These are phyloP conservation scores for Phalacrocorax brasilianus DNA, from an alignment of 2,113 vertebrate genomes.

Conservation along the genomic window DNA sequence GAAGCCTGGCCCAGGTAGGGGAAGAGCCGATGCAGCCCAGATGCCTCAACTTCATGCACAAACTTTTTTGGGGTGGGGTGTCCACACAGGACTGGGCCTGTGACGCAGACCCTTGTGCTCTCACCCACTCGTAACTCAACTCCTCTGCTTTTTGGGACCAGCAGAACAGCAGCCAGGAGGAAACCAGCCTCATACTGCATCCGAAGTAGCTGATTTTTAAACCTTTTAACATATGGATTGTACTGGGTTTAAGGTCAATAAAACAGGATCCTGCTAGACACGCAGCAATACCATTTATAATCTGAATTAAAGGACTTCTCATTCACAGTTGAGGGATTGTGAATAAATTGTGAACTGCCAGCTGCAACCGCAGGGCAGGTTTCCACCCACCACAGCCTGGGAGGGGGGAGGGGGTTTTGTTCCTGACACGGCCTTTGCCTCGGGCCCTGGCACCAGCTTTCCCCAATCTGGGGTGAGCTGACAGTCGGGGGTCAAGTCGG, in stretches of 20 bases:
- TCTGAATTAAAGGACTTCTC: background rate
- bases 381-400: background rate
- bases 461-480: background rate
- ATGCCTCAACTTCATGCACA: background rate
- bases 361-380: rapidly evolving
- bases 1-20: background rate
- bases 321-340: background rate
- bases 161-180: background rate
- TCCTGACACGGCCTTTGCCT: rapidly evolving
- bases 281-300: rapidly evolving
- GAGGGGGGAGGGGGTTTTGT: background rate
- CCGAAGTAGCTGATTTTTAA: background rate
- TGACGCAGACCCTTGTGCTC: rapidly evolving
- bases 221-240: background rate
- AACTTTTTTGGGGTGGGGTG: rapidly evolving
- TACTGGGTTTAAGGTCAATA: background rate
- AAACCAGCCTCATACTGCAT: background rate
- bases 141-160: background rate
- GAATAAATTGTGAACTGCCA: background rate
- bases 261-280: background rate
- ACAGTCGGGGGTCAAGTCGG: rapidly evolving
- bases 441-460: background rate
- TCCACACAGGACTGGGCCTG: background rate
- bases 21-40: rapidly evolving
- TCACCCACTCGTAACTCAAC: rapidly evolving